A percentile compares a stretch with the other conserved stretches of the same genome.
Evolutionary conservation across 2,888 invertebrate genomes (phyloP).

Genomic region (Metellina segmentata): DNA sequence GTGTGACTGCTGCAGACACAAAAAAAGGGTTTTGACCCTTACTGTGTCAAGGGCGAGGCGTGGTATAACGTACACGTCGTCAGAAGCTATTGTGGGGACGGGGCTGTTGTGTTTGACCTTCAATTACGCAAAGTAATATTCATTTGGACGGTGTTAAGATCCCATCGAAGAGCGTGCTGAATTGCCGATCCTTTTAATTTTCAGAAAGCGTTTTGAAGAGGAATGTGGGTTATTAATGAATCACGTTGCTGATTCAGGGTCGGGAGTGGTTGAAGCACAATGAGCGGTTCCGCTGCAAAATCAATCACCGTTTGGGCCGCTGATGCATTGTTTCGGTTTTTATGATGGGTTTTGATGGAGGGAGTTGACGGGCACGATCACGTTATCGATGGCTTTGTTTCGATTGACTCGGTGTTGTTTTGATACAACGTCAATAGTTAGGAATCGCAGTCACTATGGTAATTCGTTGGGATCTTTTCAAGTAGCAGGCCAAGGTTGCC

Average conservation of each 20-base stretch:
- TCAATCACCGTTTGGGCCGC: background rate
- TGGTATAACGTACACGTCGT: slow-evolving; percentile 35
- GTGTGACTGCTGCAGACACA: background rate
- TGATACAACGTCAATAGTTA: too few species aligned
- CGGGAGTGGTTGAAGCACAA: background rate
- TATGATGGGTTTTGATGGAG: background rate
- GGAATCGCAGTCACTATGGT: too few species aligned
- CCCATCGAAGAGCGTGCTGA: background rate
- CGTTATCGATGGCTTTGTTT: background rate
- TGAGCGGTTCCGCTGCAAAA: background rate
- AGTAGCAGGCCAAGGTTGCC: too few species aligned
- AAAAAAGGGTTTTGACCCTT: slow-evolving; percentile 50
- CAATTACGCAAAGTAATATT: background rate
- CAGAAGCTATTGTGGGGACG: background rate
- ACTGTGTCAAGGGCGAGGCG: slow-evolving; percentile 64
- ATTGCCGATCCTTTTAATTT: background rate
- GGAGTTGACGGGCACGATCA: background rate
- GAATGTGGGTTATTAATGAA: background rate
- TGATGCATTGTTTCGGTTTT: background rate
- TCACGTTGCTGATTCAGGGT: background rate
- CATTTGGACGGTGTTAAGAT: background rate
- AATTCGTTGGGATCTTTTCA: too few species aligned
- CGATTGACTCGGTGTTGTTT: too few species aligned
- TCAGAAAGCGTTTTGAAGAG: background rate
- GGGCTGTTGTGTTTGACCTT: slow-evolving; percentile 12